Evolutionary conservation across 2,113 vertebrate species (phyloP).

Genomic region (Isurus oxyrinchus): DNA sequence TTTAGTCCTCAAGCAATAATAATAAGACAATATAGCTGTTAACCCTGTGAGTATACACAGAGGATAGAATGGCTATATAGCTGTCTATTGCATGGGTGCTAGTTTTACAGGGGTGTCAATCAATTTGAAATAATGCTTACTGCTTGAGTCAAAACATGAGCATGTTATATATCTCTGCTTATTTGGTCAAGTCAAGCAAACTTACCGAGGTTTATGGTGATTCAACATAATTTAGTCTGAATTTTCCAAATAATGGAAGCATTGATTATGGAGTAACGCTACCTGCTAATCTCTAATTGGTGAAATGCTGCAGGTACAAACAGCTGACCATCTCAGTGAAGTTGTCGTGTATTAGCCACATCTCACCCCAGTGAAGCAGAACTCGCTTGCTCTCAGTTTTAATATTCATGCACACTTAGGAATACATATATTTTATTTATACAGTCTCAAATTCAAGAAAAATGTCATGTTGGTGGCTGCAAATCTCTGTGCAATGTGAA

Average conservation of each 20-base stretch:
- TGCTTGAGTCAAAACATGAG: neutral
- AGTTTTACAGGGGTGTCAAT: neutral
- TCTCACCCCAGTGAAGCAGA: neutral
- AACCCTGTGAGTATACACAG: neutral
- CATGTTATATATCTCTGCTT: neutral
- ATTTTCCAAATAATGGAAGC: neutral
- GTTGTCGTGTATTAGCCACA: neutral
- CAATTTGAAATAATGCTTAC: neutral
- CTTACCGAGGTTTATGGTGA: neutral
- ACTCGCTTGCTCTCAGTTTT: neutral
- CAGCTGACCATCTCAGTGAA: neutral
- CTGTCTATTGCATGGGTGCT: neutral
- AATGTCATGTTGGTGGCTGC: neutral
- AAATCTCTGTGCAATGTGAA: too few species aligned
- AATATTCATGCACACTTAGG: neutral
- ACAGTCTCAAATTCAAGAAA: neutral
- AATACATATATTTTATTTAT: constrained; percentile 5
- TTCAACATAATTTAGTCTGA: neutral
- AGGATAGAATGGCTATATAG: neutral
- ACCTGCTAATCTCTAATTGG: neutral
- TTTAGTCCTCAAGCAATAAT: neutral
- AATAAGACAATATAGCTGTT: neutral
- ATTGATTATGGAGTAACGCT: neutral
- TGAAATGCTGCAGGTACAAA: neutral
- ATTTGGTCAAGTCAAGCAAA: neutral